phyloP scores from a whole-genome alignment of 2,888 invertebrate species.

The Geophilus truncorum region DNA sequence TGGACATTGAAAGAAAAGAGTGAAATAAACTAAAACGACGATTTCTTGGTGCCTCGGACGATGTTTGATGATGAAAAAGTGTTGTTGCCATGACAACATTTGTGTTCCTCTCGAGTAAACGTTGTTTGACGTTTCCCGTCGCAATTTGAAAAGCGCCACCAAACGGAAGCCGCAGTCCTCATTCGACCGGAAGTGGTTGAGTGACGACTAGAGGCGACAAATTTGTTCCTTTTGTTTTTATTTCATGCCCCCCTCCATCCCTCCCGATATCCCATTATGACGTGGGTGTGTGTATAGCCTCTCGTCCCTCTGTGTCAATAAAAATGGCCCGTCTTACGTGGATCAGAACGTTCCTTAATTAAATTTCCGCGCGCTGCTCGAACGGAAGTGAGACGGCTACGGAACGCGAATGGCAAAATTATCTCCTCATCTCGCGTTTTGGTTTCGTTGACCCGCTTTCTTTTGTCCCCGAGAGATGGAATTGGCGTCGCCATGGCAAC shows the following conservation, averaged over 20 bases:
- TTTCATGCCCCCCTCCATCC: background rate
- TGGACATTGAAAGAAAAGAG: background rate
- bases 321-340: background rate
- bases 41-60: background rate
- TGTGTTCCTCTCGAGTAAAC: slow-evolving; percentile 7
- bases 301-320: slow-evolving; percentile 7
- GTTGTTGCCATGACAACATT: background rate
- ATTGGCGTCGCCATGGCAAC: background rate
- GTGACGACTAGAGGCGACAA: slow-evolving; percentile 2
- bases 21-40: background rate
- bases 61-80: background rate
- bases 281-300: slow-evolving; percentile 16
- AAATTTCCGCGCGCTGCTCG: background rate
- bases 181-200: slow-evolving; percentile 20
- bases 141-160: slow-evolving; percentile 3
- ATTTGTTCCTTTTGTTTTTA: slow-evolving; percentile 15
- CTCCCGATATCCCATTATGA: slow-evolving; percentile 10
- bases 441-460: background rate
- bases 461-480: background rate
- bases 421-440: background rate
- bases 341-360: background rate
- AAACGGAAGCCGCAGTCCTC: slow-evolving; percentile 4
- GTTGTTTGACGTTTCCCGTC: slow-evolving; percentile 1
- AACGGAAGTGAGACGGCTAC: background rate
- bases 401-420: background rate